These are phyloP conservation scores for Chaetodon auriga DNA, from an alignment of 2,113 vertebrate genomes.

Conservation along the genomic window DNA sequence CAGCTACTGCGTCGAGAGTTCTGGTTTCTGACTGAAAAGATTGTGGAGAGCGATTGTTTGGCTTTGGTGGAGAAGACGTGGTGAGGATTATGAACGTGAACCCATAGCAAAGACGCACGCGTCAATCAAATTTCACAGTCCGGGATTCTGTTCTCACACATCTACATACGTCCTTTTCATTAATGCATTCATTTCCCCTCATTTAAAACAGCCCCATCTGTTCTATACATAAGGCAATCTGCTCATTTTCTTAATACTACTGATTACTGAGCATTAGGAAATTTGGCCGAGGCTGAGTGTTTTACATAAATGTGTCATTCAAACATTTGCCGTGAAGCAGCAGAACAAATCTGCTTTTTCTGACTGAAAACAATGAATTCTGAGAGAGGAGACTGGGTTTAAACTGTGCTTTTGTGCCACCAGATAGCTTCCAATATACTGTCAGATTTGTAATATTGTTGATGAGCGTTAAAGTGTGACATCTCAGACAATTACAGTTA, in stretches of 20 bases:
- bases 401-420: background rate
- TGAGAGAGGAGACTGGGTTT: background rate
- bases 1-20: conserved; percentile 16
- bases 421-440: too few species aligned
- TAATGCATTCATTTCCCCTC: conserved; percentile 23
- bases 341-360: conserved; percentile 49
- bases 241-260: conserved; percentile 39
- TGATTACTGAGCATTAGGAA: conserved; percentile 42
- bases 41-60: conserved; percentile 21
- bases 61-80: background rate
- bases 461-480: background rate
- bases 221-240: conserved; percentile 52
- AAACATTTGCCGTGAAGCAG: conserved; percentile 22
- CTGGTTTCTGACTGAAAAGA: conserved; percentile 37
- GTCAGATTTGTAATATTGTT: background rate
- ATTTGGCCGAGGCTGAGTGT: conserved; percentile 25
- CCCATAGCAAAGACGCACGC: conserved; percentile 12
- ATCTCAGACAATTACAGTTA: background rate
- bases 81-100: background rate
- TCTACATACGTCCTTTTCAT: conserved; percentile 34
- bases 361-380: conserved; percentile 8
- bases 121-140: conserved; percentile 39
- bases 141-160: background rate
- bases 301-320: conserved; percentile 42
- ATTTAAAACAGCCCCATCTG: conserved; percentile 49